Conservation (phyloP, 2,113 vertebrate genomes). For the Cervus canadensis region DNA sequence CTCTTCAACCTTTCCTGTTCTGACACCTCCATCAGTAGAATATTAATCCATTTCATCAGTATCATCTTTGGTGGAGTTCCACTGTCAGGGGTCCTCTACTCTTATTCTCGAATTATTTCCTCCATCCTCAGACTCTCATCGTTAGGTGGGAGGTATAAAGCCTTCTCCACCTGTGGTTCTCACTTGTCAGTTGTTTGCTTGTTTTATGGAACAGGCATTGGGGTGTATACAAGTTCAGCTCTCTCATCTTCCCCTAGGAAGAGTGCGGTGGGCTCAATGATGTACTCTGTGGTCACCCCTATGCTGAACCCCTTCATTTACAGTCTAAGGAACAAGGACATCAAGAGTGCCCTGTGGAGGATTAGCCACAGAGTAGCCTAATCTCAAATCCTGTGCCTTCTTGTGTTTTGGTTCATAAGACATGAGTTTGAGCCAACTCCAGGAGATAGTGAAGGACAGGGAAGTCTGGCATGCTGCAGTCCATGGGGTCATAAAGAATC, state of each 20-base stretch:
- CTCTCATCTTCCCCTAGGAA: neutral
- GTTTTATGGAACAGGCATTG: neutral
- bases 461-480: neutral
- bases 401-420: neutral
- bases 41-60: neutral
- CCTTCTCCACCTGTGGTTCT: neutral
- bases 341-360: neutral
- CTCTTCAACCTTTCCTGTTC: neutral
- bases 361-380: neutral
- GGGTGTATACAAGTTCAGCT: neutral
- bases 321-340: neutral
- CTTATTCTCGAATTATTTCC: neutral
- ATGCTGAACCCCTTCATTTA: neutral
- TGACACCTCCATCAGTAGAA: neutral
- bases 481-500: neutral
- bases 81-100: neutral
- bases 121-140: neutral
- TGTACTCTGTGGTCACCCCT: neutral
- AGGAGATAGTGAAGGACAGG: neutral
- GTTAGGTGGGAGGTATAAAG: neutral
- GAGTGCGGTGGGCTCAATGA: neutral
- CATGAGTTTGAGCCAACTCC: neutral
- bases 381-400: neutral
- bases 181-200: neutral
- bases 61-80: neutral